Base-by-base conservation (phyloP, 2,113 vertebrate species). In the Crotalus tigris region DNA sequence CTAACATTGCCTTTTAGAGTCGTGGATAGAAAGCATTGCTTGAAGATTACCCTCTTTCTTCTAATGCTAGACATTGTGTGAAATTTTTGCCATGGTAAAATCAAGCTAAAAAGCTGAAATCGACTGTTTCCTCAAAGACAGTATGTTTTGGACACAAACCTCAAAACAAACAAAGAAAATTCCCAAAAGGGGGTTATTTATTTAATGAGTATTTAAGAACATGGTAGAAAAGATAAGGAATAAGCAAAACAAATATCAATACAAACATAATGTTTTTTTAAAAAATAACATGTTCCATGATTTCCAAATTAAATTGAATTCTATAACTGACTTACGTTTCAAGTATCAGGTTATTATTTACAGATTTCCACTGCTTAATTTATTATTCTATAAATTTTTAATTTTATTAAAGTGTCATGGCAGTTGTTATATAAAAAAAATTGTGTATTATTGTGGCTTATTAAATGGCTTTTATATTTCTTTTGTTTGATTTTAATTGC, bases 61-160 rank as follows among this genome's bases (percentile, higher is more conserved):
- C 44, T 57, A 85, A 44, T 85, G 53, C 33, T 54, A 23, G 8
- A 21, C 23, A 53, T 15, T 29, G n/a, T n/a, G 26, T 91, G 90
- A 44, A 6, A 51, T 26, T 6, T 46, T 49, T 87, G 17, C 44
- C 57, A 23, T 61, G 39, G 21, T 29, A 13, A 19, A 90, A 54
- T 55, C n/a, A 55, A 39, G 15, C 24, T 57, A 54, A 21, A 21
- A 61, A 46, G 29, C 15, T 61, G 55, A 61, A 23, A 23, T 33
- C n/a, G 88, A 2, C 75, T 0, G 0, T 0, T 39, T 33, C 15
- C 69, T 92, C 61, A 1, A 55, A 64, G 33, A 21, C 19, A 21
- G 33, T 10, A 9, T 81, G 33, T 2, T 81, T 81, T 81, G n/a
- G 33, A 81, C 0, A 81, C 69, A 81, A 69, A 69, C 5, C 64